phyloP scores from a whole-genome alignment of 2,113 vertebrate genomes.

The Ancistrus triradiatus region DNA sequence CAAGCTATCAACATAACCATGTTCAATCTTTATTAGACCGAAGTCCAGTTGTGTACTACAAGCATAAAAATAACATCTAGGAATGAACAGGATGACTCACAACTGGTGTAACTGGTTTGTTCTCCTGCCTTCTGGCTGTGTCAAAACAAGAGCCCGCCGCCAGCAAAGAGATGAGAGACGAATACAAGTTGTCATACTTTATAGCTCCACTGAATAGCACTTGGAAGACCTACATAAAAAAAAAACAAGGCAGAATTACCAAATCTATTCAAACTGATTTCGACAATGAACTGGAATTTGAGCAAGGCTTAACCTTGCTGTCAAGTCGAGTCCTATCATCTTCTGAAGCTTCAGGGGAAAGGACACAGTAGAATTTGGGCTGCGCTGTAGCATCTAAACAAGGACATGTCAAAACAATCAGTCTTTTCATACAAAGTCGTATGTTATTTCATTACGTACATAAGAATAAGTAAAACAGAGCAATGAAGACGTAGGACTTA shows the following conservation, averaged over 20 bases:
- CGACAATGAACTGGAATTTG: background rate
- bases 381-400: constrained; percentile 80
- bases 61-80: too few relatives aligned
- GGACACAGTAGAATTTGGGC: constrained; percentile 93
- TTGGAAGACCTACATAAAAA: constrained; percentile 77
- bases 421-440: too few relatives aligned
- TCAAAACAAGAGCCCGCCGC: constrained; percentile 91
- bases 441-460: too few relatives aligned
- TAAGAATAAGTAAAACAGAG: too few relatives aligned
- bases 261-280: background rate
- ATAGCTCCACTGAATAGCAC: constrained; percentile 81
- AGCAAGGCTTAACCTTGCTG: constrained; percentile 67
- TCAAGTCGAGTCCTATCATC: constrained; percentile 90
- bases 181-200: constrained; percentile 87
- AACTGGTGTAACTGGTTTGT: constrained; percentile 82
- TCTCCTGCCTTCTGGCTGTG: constrained; percentile 85
- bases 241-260: too few relatives aligned
- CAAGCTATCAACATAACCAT: too few relatives aligned
- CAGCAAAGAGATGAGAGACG: constrained; percentile 80
- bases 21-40: too few relatives aligned
- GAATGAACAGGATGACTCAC: constrained; percentile 67
- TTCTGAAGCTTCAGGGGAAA: constrained; percentile 90
- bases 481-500: constrained; percentile 33
- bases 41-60: too few relatives aligned
- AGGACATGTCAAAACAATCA: too few relatives aligned